Evolutionary conservation across 2,888 invertebrate genomes (phyloP).

Genomic region (Polydesmus complanatus): DNA sequence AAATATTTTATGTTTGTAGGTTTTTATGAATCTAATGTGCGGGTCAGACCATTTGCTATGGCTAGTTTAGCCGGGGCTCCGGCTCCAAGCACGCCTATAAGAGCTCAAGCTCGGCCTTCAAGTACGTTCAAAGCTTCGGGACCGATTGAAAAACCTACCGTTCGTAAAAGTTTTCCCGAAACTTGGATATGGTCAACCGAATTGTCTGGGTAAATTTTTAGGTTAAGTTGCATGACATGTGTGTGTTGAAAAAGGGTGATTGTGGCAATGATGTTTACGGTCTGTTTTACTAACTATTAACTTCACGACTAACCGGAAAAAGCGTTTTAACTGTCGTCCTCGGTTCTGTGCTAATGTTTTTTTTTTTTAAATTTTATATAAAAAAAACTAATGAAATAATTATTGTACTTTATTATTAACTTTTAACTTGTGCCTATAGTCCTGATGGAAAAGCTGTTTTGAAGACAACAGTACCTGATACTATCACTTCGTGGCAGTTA

Average conservation of each 20-base stretch:
- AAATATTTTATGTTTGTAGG: no score
- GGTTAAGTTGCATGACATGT: not conserved
- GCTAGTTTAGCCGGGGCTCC: not conserved
- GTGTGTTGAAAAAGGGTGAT: not conserved
- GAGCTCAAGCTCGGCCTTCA: conserved; percentile 22
- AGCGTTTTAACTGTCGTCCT: not conserved
- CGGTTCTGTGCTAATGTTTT: not conserved
- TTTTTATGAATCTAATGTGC: no score
- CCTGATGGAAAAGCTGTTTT: conserved; percentile 31
- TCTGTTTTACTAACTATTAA: not conserved
- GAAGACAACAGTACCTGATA: conserved; percentile 35
- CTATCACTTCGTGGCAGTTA: conserved; percentile 40
- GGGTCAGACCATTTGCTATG: no score
- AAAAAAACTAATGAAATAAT: not conserved
- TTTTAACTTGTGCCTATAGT: no score
- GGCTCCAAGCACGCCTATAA: no score
- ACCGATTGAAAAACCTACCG: conserved; percentile 20
- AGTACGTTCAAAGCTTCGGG: no score
- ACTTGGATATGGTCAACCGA: conserved; percentile 48
- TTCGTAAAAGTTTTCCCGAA: conserved; percentile 41
- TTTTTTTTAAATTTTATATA: not conserved
- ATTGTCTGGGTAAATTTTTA: conserved; percentile 21
- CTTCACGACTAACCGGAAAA: not conserved
- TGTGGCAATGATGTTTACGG: not conserved
- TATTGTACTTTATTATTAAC: no score